phyloP scores from a whole-genome alignment of 2,797 vertebrate genomes.

The Meda fulgida region DNA sequence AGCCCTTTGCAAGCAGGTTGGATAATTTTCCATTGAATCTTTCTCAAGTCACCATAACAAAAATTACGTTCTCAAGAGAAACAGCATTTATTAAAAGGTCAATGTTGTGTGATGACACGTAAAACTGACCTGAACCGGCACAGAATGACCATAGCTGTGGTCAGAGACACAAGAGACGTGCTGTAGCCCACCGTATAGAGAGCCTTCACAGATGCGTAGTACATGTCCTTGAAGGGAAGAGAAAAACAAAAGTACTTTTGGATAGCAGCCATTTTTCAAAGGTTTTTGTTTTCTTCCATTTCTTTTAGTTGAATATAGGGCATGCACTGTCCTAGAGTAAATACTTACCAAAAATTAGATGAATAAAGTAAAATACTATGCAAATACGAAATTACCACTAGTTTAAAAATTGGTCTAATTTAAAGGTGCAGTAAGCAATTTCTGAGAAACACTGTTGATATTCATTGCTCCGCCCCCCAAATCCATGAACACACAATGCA shows the following conservation, averaged over 20 bases:
- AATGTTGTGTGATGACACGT: constrained; percentile 16
- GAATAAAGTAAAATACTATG: neutral
- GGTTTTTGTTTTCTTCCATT: neutral
- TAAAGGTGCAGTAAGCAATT: neutral
- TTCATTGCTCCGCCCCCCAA: neutral
- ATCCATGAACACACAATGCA: neutral
- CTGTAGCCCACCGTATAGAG: constrained; percentile 98
- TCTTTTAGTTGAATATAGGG: neutral
- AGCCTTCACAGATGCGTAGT: constrained; percentile 92
- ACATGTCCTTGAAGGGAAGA: constrained; percentile 80
- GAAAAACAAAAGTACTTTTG: neutral
- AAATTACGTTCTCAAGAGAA: neutral
- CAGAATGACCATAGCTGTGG: constrained; percentile 95
- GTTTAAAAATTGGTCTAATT: neutral
- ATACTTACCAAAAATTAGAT: neutral
- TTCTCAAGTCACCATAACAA: neutral
- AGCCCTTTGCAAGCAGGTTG: neutral
- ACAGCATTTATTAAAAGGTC: neutral
- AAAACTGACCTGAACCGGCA: constrained; percentile 93
- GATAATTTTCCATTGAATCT: neutral
- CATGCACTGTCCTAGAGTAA: neutral
- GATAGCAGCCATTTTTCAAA: neutral
- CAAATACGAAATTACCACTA: neutral
- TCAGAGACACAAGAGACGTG: constrained; percentile 94
- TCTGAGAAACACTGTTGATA: neutral